Percentiles rank a stretch among this genome's conserved stretches.
phyloP scores from a whole-genome alignment of 2,888 invertebrate species.

The Agrochola lota region DNA sequence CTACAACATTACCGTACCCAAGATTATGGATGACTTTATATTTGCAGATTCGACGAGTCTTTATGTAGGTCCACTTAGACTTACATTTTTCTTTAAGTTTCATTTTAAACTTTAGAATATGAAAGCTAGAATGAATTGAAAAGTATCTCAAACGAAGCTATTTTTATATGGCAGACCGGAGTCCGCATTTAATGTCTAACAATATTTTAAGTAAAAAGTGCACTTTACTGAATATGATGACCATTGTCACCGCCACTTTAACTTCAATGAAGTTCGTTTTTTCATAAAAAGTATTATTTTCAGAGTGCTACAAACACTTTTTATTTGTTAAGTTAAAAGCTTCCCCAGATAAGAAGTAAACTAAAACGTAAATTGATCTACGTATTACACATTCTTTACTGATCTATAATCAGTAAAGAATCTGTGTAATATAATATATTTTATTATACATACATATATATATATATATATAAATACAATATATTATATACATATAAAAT shows the following conservation, averaged over 20 bases:
- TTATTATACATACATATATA: too few relatives aligned
- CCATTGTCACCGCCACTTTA: not conserved
- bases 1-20: slow-evolving; percentile 8
- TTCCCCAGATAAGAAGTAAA: too few relatives aligned
- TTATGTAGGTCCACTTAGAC: not conserved
- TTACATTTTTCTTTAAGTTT: not conserved
- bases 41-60: slow-evolving; percentile 13
- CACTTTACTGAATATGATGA: slow-evolving; percentile 1
- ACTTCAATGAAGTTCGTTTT: not conserved
- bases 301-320: not conserved
- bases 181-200: not conserved
- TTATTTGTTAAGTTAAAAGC: not conserved
- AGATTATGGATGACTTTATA: slow-evolving; percentile 20
- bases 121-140: not conserved
- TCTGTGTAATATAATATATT: too few relatives aligned
- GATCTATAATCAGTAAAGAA: too few relatives aligned
- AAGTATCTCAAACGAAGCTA: not conserved
- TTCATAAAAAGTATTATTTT: not conserved
- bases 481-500: too few relatives aligned
- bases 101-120: slow-evolving; percentile 3
- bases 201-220: not conserved
- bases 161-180: not conserved
- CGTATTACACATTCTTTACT: too few relatives aligned
- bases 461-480: too few relatives aligned
- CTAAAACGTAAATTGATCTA: not conserved